Base-by-base conservation (phyloP, 2,888 invertebrate species). In the Pachycephus smyrnensis region DNA sequence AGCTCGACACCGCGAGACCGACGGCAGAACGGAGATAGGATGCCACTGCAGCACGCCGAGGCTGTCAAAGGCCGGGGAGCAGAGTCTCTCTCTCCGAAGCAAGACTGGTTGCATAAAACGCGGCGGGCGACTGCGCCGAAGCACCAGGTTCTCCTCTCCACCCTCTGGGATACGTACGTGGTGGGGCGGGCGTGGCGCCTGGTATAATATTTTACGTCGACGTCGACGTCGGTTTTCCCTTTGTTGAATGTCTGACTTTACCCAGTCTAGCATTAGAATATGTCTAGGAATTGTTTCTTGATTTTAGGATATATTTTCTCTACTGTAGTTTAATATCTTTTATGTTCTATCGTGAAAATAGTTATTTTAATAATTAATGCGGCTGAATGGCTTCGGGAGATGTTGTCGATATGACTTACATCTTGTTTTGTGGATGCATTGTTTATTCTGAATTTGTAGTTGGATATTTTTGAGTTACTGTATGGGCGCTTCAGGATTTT, bases 31-130 rank as follows among this genome's bases (percentile, higher is more conserved):
- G 71, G 0, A 71, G 71, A 71, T 71, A 71, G 32, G 12, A 71
- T 32, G 71, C 31, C 15, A 71, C 31, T 12, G 32, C 71, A 71
- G 71, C 32, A 33, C 73, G 71, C n/a, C 68, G 75, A 31, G n/a
- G 75, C 76, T 79, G 15, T 71, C 76, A 80, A 82, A 77, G 80
- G 79, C 82, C 81, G 78, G 76, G 76, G 80, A 82, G 81, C 81
- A 84, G 82, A 85, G 85, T 86, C 87, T 84, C 86, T 89, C 90
- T 88, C 89, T 89, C 88, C 88, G 85, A 88, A 88, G 90, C 89
- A 88, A 90, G 88, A 90, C 90, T 91, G 90, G 90, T 90, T 90
- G 90, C 90, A 90, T 91, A 90, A 87, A 89, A 87, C 88, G 86
- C 88, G 90, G 88, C 75, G 78, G 30, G 75, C 90, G 88, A 85